Evolutionary conservation across 2,888 invertebrate genomes (phyloP).

Genomic region (Lasiommata megera): DNA sequence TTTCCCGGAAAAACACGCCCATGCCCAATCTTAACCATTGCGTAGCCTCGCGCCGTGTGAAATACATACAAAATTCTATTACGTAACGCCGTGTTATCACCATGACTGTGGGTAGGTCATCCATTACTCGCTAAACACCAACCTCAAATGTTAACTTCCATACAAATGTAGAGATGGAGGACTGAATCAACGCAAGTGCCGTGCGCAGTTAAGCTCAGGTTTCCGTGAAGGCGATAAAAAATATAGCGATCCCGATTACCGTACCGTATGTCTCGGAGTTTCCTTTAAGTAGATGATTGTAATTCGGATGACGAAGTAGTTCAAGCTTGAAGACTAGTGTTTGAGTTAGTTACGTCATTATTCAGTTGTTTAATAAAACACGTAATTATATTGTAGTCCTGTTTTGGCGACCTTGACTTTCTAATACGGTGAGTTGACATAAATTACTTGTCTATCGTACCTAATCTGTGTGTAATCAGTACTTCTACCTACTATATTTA

Average conservation of each 20-base stretch:
- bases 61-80: not conserved
- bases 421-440: not conserved
- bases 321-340: not conserved
- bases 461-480: not conserved
- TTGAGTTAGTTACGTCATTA: not conserved
- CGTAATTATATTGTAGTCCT: not conserved
- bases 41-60: not conserved
- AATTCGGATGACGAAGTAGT: not conserved
- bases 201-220: slow-evolving; percentile 1
- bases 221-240: slow-evolving; percentile 4
- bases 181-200: not conserved
- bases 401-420: not conserved
- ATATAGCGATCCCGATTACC: not conserved
- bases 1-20: not conserved
- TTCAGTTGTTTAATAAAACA: not conserved
- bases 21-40: not conserved
- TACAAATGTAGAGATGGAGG: not conserved
- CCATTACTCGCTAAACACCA: not conserved
- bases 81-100: not conserved
- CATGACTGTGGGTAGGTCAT: not conserved
- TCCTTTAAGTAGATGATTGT: slow-evolving; percentile 2
- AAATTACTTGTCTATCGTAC: not conserved
- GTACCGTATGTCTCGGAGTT: not conserved
- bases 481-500: not conserved
- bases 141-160: not conserved